Conservation (phyloP, 2,797 vertebrate genomes). For the Gallinago solitaria region DNA sequence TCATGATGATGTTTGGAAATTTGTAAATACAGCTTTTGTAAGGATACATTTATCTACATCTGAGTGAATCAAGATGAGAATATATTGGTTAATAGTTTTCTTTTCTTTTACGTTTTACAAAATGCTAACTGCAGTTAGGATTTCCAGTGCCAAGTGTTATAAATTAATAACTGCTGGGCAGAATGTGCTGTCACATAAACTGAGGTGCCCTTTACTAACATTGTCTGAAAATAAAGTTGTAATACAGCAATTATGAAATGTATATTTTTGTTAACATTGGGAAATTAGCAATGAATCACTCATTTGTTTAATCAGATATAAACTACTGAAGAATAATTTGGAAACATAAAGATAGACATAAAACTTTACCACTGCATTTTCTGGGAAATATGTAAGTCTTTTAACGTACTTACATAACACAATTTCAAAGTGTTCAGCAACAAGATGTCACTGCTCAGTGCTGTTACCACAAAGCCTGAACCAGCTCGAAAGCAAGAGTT, state of each 20-base stretch:
- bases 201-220: slow-evolving; percentile 26
- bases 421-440: background rate
- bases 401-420: background rate
- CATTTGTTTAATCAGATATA: background rate
- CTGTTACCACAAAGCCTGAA: background rate
- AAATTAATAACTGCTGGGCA: background rate
- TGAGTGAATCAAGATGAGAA: background rate
- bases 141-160: background rate
- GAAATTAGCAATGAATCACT: background rate
- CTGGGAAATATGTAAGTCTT: background rate
- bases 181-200: background rate
- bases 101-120: background rate
- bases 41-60: background rate
- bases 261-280: background rate
- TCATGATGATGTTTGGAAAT: background rate
- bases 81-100: background rate
- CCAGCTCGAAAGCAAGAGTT: fast-evolving
- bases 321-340: background rate
- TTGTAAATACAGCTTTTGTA: background rate
- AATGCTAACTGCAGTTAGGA: background rate
- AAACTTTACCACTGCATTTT: background rate
- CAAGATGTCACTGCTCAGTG: background rate
- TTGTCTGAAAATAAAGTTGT: background rate
- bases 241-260: background rate
- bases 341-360: background rate